Evolutionary conservation across 2,113 vertebrate genomes (phyloP), one percentile per base, ranked within the genome.

Genomic region (Forbesichthys papilliferus): DNA sequence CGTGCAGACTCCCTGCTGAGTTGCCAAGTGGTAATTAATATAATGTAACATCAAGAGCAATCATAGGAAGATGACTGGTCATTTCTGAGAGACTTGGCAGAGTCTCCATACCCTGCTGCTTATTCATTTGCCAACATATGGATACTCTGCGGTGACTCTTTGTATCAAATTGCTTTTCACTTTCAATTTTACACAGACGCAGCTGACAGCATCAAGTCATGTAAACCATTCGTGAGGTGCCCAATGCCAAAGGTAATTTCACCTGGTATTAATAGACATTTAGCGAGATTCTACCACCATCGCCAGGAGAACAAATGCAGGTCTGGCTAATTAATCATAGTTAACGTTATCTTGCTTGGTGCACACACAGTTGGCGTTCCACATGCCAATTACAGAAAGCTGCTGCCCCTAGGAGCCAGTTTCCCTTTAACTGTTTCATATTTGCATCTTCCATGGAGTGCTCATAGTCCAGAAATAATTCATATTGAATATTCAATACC

Each of bases 111-210:
- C 95, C 98, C 96, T 96, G 96, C 96, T 97, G 96, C 85, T 95
- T 97, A 96, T 97, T 97, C 94, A 98, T 98, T 97, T 96, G 93
- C 92, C 94, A 95, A 93, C 97, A 98, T 98, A 99, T 97, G 98
- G 96, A 91, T 95, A 89, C 95, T 90, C 97, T 92, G 94, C 94
- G 93, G 96, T 95, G 93, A 94, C 92, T 93, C 92, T 93, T 14
- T 36, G 95, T 95, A 90, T 93, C 93, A 92, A 94, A 96, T 93
- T 96, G 94, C 94, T 94, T 97, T 91, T 92, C 89, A 91, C 92
- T 91, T 90, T 93, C 91, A 90, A 91, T 91, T 90, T 92, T 85
- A 86, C 82, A 88, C 86, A 79, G 91, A 94, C 94, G 88, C 81
- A 84, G 78, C 84, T 90, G 91, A 88, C 83, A 86, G 81, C 86